Evolutionary conservation across 2,888 invertebrate species (phyloP).

Genomic region (Pherbina coryleti): DNA sequence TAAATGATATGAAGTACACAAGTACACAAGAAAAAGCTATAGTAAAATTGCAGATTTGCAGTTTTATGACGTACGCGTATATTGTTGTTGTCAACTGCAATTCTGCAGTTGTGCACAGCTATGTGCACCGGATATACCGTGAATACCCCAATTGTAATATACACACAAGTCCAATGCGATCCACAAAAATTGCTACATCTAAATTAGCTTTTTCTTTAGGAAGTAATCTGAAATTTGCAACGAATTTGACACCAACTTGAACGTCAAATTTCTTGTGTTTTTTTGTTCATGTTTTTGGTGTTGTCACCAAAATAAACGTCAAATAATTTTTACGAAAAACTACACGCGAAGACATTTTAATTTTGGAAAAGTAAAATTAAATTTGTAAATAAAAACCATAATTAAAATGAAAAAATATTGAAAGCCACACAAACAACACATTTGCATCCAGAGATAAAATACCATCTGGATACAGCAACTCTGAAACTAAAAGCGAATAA

Average conservation of each 20-base stretch:
- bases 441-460: neutral
- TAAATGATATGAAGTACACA: too few species aligned
- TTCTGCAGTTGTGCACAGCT: too few species aligned
- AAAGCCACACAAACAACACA: neutral
- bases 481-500: neutral
- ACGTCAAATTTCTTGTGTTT: neutral
- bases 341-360: neutral
- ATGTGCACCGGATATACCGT: too few species aligned
- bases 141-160: too few species aligned
- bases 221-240: too few species aligned
- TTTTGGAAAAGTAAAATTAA: slow-evolving; percentile 6
- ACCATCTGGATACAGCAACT: neutral
- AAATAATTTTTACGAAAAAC: slow-evolving; percentile 9
- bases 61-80: too few species aligned
- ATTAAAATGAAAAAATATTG: neutral
- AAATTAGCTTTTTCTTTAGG: neutral
- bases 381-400: slow-evolving; percentile 5
- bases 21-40: too few species aligned
- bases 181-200: neutral
- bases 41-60: too few species aligned
- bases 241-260: neutral
- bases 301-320: slow-evolving; percentile 36
- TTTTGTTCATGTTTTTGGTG: neutral
- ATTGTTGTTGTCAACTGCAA: too few species aligned
- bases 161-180: neutral